Percentiles rank a stretch among this genome's conserved stretches.
Evolutionary conservation across 1,140 invertebrate species (phyloP).

Genomic region (Meloidogyne floridensis): DNA sequence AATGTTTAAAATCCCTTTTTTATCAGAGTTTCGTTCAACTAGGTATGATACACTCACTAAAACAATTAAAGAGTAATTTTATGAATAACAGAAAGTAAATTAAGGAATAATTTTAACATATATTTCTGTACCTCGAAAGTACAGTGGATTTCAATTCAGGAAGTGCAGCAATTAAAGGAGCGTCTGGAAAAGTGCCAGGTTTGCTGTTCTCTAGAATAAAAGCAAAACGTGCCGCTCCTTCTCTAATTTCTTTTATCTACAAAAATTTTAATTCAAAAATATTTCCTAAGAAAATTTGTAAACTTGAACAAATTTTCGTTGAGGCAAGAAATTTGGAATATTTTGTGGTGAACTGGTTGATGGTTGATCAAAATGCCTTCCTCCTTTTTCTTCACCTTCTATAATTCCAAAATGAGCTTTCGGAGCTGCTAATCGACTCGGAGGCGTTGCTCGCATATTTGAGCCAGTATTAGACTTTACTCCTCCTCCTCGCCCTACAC

Average conservation of each 20-base stretch:
- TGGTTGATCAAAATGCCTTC: background rate
- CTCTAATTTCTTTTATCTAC: conserved; percentile 74
- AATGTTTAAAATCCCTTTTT: too few relatives aligned
- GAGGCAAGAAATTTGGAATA: conserved; percentile 49
- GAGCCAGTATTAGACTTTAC: background rate
- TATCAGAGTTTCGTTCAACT: too few relatives aligned
- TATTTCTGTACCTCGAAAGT: conserved; percentile 30
- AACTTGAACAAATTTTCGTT: conserved; percentile 73
- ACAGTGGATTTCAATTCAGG: conserved; percentile 78
- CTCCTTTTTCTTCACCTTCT: conserved; percentile 3
- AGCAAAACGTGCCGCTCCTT: conserved; percentile 80
- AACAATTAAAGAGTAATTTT: too few relatives aligned
- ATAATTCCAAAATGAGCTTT: background rate
- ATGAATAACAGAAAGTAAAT: too few relatives aligned
- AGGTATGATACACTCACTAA: too few relatives aligned
- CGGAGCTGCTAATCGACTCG: background rate
- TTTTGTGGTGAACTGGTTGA: background rate
- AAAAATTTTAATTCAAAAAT: background rate
- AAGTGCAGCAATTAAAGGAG: conserved; percentile 88
- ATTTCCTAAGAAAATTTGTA: background rate
- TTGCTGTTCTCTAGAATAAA: conserved; percentile 90
- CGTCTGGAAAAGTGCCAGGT: conserved; percentile 90
- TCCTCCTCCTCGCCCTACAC: background rate
- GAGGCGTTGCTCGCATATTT: background rate
- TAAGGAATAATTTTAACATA: conserved; percentile 82